Percentiles rank a stretch among this genome's conserved stretches.
phyloP scores from a whole-genome alignment of 2,113 vertebrate genomes.

The Speoplatyrhinus poulsoni region DNA sequence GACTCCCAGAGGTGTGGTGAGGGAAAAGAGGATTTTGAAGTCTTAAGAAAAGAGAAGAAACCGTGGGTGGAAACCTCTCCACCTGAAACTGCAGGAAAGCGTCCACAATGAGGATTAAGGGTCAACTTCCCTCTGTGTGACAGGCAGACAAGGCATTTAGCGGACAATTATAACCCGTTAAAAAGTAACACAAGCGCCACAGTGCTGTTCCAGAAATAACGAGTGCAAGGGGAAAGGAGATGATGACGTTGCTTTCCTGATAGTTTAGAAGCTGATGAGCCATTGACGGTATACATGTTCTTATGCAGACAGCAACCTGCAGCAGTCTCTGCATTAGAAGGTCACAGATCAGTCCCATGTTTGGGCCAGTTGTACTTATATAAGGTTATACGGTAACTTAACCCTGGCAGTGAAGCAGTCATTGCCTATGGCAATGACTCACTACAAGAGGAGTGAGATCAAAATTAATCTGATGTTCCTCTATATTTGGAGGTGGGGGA shows the following conservation, averaged over 20 bases:
- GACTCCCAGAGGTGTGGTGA: slow-evolving; percentile 47
- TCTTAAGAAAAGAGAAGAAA: slow-evolving; percentile 57
- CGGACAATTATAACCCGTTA: slow-evolving; percentile 75
- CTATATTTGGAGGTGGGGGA: slow-evolving; percentile 19
- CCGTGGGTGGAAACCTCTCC: slow-evolving; percentile 72
- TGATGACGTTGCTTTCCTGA: slow-evolving; percentile 8
- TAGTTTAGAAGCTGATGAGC: slow-evolving; percentile 39
- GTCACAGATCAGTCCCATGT: slow-evolving; percentile 24
- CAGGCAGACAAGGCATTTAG: slow-evolving; percentile 68
- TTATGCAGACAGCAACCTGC: background rate
- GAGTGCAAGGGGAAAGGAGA: slow-evolving; percentile 10
- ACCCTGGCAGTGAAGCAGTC: background rate
- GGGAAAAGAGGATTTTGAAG: slow-evolving; percentile 70
- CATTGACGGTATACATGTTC: slow-evolving; percentile 47
- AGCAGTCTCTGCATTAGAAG: too few species aligned
- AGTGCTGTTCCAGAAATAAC: slow-evolving; percentile 48
- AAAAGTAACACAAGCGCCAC: slow-evolving; percentile 73
- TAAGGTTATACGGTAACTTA: too few species aligned
- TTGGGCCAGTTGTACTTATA: too few species aligned
- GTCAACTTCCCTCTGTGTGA: slow-evolving; percentile 73
- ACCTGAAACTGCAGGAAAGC: slow-evolving; percentile 59
- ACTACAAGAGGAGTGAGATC: slow-evolving; percentile 45
- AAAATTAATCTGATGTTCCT: slow-evolving; percentile 59
- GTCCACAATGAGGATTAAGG: slow-evolving; percentile 71
- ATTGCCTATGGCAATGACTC: slow-evolving; percentile 24